Base-by-base conservation (phyloP, 2,888 invertebrate genomes). In the Leptura quadrifasciata region DNA sequence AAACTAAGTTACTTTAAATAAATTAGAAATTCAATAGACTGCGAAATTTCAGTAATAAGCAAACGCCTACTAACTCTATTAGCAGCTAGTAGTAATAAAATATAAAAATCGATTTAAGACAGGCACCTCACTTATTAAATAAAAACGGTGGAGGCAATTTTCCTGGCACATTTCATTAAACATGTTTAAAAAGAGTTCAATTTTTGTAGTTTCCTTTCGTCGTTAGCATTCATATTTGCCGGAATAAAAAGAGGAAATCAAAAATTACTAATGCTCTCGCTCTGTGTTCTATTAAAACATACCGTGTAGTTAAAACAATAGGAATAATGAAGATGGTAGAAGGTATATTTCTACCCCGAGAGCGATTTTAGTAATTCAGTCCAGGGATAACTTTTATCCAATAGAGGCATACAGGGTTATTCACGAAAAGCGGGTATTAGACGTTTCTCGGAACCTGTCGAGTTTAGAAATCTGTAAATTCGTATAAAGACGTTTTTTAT, bases 231-330 rank as follows among this genome's bases (percentile, higher is more conserved):
- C 31, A 55, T 68, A 68, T 68, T 55, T 20, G 8, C 55, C 21
- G 17, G 21, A 55, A 18, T 20, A 18, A 18, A 5, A 54, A 10
- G 9, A n/a, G 27, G 55, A 55, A 68, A 68, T 68, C 55, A 55
- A 68, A 68, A 68, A 68, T 68, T 68, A 31, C 67, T 17, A 21
- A 47, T 27, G 24, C n/a, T 54, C 54, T 10, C 10, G n/a, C n/a
- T n/a, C 12, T 61, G 8, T 8, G 58, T 10, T 15, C 12, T 15
- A 47, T 47, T 47, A 2, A 47, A 15, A 15, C 10, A 3, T 15
- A 4, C 10, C 15, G 47, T 12, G 10, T 10, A 39, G 1, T 39
- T 9, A 4, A 10, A 39, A 39, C 8, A n/a, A n/a, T 10, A 8
- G 8, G 12, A 35, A 35, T 6, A 10, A 1, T 10, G 35, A 8